Base-by-base conservation (phyloP, 2,797 vertebrate species). In the Onychomys arenicola region DNA sequence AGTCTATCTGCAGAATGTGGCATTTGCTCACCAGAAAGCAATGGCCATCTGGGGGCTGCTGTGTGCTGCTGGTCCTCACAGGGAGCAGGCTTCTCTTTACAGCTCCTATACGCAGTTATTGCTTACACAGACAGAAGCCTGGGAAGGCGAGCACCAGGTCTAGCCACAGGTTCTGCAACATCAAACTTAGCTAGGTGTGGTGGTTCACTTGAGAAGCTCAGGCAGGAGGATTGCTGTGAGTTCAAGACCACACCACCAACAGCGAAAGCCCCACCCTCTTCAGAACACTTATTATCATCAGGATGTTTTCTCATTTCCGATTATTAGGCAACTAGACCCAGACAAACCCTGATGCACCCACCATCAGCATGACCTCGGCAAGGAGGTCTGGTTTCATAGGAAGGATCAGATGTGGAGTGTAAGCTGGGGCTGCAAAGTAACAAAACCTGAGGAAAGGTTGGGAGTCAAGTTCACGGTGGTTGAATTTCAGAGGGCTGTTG, bases 1-100 rank as follows among this genome's bases (percentile, higher is more conserved):
- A 96, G 91, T 84, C 91, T 95, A 94, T 97, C 96, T 87, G 76
- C 90, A 94, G 92, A 94, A 95, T 52, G n/a, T 93, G 89, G 90
- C 92, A 80, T 95, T 95, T 93, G 77, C 71, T 88, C 95, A 55
- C 93, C 89, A 87, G 86, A 93, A 97, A 96, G 89, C 86, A 82
- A 67, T 96, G 95, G 65, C 71, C 75, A 6, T 86, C 89, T 95
- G 88, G 23, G 34, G 86, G 85, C 89, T 89, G 67, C 29, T 88
- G 55, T 69, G 6, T 83, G 23, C 57, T 75, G 61, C 43, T 67
- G 37, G 90, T 9, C 49, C 88, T 37, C 17, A 21, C 40, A 23
- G 88, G 75, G 63, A 83, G 10, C 61, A 67, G 78, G n/a, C 25
- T 86, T 81, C 52, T 80, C 89, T 96, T 94, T 49, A 81, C 85